Evolutionary conservation across 2,113 vertebrate genomes (phyloP), one percentile per base, ranked within the genome.

Genomic region (Notothenia coriiceps): DNA sequence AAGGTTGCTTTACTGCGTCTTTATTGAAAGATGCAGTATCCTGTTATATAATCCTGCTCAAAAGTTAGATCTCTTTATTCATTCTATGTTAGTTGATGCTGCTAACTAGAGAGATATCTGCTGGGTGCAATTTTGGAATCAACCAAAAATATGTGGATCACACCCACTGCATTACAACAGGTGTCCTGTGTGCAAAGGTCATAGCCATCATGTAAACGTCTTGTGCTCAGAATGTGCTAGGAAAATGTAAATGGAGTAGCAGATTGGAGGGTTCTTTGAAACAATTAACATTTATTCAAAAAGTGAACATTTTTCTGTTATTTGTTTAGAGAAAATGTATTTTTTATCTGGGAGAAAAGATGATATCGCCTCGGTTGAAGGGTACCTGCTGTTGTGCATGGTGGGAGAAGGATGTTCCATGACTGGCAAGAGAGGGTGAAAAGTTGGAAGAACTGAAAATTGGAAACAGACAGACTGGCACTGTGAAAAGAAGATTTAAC

Each of bases 391-490:
- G 50, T 70, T 65, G 49, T 46, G 13, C 14, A 29, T 50, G 47
- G n/a, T 2, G 4, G 17, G 9, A 66, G 14, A 65, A 49, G 20
- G 63, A 6, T 70, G 35, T 47, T 73, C 20, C 29, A 50, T 50
- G 35, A 71, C 60, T 72, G 33, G 20, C 40, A 84, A 59, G 51
- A 72, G 11, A 59, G 29, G 33, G 40, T 51, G 15, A 81, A 82
- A 83, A 74, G 72, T 80, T 84, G 60, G 69, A 77, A 20, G 35
- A 81, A 29, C 29, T 84, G 55, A 82, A 33, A 60, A 66, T 33
- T 49, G 44, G 43, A 43, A 83, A 67, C 33, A 59, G 77, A 40
- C 62, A 69, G 60, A 68, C 43, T 77, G 74, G 44, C 73, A 65
- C 10, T 6, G 33, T 70, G 43, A 74, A 80, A 74, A 64, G 56